phyloP scores from a whole-genome alignment of 1,140 invertebrate genomes.

The Limonius californicus region DNA sequence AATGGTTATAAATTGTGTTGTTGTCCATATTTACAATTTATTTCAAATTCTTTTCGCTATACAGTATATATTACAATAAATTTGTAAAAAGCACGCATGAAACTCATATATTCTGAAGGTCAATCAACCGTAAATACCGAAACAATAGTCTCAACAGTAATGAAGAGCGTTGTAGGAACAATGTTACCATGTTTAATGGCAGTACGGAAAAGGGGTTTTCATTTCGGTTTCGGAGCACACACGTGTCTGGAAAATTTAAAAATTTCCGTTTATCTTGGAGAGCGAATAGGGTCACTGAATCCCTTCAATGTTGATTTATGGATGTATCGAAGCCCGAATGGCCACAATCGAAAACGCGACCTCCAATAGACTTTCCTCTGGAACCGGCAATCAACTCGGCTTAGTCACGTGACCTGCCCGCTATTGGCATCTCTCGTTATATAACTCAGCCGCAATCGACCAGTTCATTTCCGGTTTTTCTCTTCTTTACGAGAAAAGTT shows the following conservation, averaged over 20 bases:
- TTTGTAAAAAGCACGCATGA: too few relatives aligned
- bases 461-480: constrained; percentile 15
- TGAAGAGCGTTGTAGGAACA: too few relatives aligned
- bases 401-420: constrained; percentile 24
- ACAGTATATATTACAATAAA: too few relatives aligned
- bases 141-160: too few relatives aligned
- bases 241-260: constrained; percentile 5
- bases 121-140: too few relatives aligned
- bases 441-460: constrained; percentile 23
- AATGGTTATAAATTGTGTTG: too few relatives aligned
- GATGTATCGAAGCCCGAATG: constrained; percentile 20
- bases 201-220: too few relatives aligned
- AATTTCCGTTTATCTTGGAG: constrained; percentile 4
- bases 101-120: too few relatives aligned
- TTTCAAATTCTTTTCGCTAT: too few relatives aligned
- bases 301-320: constrained; percentile 23
- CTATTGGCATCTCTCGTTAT: constrained; percentile 21
- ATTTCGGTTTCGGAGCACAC: not conserved
- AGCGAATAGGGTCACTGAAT: not conserved
- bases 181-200: too few relatives aligned
- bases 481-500: not conserved
- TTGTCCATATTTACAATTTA: too few relatives aligned
- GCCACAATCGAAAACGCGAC: constrained; percentile 21
- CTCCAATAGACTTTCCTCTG: constrained; percentile 20
- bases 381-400: constrained; percentile 21